Percentiles rank a stretch among this genome's conserved stretches.
These are phyloP conservation scores for Psilopsiagon aymara DNA, from an alignment of 2,113 vertebrate genomes.

Conservation along the genomic window DNA sequence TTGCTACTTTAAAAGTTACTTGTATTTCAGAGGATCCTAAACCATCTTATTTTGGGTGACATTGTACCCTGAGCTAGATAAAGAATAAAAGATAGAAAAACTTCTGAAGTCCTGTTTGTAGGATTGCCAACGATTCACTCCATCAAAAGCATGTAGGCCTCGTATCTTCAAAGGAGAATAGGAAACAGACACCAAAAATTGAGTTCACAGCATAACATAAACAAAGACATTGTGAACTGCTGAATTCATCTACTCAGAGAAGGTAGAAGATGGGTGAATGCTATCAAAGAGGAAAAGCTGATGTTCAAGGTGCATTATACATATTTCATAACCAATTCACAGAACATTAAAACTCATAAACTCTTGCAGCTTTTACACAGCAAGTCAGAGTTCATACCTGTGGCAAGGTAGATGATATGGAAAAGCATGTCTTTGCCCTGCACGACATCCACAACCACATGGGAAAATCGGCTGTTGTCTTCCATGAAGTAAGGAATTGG, in stretches of 20 bases:
- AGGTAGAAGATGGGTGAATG: neutral
- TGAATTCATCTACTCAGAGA: neutral
- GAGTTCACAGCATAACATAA: neutral
- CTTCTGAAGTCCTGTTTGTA: neutral
- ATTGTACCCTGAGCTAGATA: neutral
- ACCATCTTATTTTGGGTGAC: neutral
- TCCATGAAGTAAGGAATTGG: slow-evolving; percentile 93
- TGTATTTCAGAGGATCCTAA: neutral
- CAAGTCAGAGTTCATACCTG: slow-evolving; percentile 77
- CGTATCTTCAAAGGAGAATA: neutral
- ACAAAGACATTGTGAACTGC: neutral
- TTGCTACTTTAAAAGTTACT: neutral
- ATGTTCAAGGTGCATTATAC: neutral
- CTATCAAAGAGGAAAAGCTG: neutral
- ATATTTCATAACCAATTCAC: neutral
- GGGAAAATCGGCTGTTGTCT: slow-evolving; percentile 93
- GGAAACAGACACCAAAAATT: neutral
- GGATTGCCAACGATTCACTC: fast-evolving
- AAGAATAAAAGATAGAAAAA: neutral
- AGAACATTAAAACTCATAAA: neutral
- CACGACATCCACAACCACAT: slow-evolving; percentile 93
- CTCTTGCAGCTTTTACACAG: neutral
- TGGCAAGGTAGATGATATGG: slow-evolving; percentile 95
- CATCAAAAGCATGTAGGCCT: neutral
- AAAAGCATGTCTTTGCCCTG: slow-evolving; percentile 90